Evolutionary conservation across 2,113 vertebrate genomes (phyloP).

Genomic region (Shinisaurus crocodilurus): DNA sequence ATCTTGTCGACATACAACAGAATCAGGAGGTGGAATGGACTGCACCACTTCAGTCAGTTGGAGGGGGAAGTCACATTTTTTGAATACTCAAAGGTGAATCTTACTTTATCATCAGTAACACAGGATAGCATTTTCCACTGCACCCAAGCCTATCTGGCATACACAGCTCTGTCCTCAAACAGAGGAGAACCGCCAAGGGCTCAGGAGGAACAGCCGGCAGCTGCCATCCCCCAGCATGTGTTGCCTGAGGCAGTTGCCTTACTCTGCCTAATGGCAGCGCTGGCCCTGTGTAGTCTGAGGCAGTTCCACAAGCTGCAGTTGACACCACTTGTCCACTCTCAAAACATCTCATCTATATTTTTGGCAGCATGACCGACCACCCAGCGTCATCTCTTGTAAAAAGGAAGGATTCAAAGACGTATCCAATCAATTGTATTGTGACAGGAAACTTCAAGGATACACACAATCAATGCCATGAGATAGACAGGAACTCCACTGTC

Average conservation of each 20-base stretch:
- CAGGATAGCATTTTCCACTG: no score
- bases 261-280: no score
- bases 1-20: no score
- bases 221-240: no score
- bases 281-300: not conserved
- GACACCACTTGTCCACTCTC: not conserved
- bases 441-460: not conserved
- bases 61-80: no score
- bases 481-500: not conserved
- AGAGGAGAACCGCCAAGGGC: no score
- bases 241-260: no score
- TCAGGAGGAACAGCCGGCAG: no score
- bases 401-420: not conserved
- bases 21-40: not conserved
- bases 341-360: not conserved
- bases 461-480: rapidly evolving
- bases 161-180: no score
- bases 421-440: not conserved
- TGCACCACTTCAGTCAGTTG: not conserved
- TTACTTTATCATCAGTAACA: no score
- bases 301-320: rapidly evolving
- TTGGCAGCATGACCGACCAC: not conserved
- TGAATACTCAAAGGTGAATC: no score
- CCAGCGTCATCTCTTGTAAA: not conserved
- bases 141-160: no score